phyloP scores from a whole-genome alignment of 2,888 invertebrate species.

The Drosophila crucigera region DNA sequence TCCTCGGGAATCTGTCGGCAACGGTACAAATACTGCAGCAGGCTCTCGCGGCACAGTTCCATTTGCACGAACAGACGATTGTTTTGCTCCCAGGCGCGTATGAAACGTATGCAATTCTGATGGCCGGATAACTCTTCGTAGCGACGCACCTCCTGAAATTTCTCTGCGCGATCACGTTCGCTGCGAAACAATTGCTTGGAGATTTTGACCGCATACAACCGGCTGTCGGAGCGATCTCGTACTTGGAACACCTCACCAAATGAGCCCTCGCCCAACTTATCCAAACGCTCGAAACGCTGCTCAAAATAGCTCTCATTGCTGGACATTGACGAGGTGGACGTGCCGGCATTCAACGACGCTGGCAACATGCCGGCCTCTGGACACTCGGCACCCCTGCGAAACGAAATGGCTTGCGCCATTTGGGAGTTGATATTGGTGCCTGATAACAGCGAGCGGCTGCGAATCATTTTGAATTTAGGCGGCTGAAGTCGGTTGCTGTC shows the following conservation, averaged over 20 bases:
- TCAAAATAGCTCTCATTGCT: slow-evolving; percentile 87
- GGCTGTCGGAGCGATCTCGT: slow-evolving; percentile 88
- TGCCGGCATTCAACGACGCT: slow-evolving; percentile 69
- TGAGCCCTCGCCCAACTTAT: slow-evolving; percentile 90
- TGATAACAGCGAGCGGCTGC: slow-evolving; percentile 71
- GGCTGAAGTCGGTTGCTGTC: slow-evolving; percentile 78
- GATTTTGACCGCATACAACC: slow-evolving; percentile 90
- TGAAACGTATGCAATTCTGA: slow-evolving; percentile 89
- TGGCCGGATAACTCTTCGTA: slow-evolving; percentile 89
- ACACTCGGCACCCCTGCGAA: slow-evolving; percentile 66
- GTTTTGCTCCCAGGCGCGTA: slow-evolving; percentile 91
- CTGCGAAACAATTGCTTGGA: slow-evolving; percentile 88
- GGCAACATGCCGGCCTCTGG: slow-evolving; percentile 62
- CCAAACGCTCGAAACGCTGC: slow-evolving; percentile 88
- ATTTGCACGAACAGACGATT: slow-evolving; percentile 89
- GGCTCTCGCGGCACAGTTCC: slow-evolving; percentile 89
- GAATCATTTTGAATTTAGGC: slow-evolving; percentile 82
- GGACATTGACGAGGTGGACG: slow-evolving; percentile 65
- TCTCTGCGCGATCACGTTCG: slow-evolving; percentile 86
- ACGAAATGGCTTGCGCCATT: slow-evolving; percentile 83
- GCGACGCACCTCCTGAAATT: slow-evolving; percentile 89
- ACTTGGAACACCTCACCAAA: slow-evolving; percentile 91
- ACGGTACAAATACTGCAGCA: slow-evolving; percentile 87
- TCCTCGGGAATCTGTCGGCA: slow-evolving; percentile 87
- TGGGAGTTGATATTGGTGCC: slow-evolving; percentile 58